A percentile compares a stretch with the other conserved stretches of the same genome.
These are phyloP conservation scores for Elysia crispata DNA, from an alignment of 2,888 invertebrate genomes.

Conservation along the genomic window DNA sequence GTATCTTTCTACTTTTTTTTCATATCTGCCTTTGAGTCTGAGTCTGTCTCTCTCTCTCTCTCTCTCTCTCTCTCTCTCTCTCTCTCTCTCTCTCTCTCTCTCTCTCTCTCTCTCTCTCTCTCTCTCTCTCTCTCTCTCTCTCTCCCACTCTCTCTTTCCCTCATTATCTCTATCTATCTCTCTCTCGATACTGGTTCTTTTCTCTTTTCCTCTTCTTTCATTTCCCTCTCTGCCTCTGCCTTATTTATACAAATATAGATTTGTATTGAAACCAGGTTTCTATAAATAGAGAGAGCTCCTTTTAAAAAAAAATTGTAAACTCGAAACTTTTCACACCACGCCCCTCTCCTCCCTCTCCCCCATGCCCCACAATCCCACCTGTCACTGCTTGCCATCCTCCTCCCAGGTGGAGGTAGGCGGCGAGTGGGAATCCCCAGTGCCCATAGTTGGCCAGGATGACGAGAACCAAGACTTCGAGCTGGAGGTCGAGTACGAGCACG, in stretches of 20 bases:
- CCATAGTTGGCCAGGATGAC: not conserved
- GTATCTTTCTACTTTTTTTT: too few relatives aligned
- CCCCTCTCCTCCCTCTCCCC: slow-evolving; percentile 2
- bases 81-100: too few relatives aligned
- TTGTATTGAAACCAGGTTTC: too few relatives aligned
- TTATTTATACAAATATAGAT: too few relatives aligned
- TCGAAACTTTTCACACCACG: not conserved
- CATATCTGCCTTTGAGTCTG: too few relatives aligned
- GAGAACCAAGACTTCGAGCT: slow-evolving; percentile 33
- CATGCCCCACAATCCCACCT: not conserved
- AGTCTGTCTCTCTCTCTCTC: not conserved
- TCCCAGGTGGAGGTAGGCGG: slow-evolving; percentile 32
- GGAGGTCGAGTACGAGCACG: slow-evolving; percentile 49
- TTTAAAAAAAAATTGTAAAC: too few relatives aligned
- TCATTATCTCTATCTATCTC: not conserved
- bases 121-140: too few relatives aligned
- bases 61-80: too few relatives aligned
- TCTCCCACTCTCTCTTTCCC: too few relatives aligned
- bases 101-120: too few relatives aligned
- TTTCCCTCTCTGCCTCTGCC: not conserved
- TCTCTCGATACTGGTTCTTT: not conserved
- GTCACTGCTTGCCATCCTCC: not conserved
- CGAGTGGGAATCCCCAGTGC: slow-evolving; percentile 18
- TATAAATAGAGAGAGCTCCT: too few relatives aligned
- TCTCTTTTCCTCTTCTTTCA: not conserved